A percentile compares a stretch with the other conserved stretches of the same genome.
phyloP scores from a whole-genome alignment of 1,140 invertebrate species.

The Drosophila pectinifera region DNA sequence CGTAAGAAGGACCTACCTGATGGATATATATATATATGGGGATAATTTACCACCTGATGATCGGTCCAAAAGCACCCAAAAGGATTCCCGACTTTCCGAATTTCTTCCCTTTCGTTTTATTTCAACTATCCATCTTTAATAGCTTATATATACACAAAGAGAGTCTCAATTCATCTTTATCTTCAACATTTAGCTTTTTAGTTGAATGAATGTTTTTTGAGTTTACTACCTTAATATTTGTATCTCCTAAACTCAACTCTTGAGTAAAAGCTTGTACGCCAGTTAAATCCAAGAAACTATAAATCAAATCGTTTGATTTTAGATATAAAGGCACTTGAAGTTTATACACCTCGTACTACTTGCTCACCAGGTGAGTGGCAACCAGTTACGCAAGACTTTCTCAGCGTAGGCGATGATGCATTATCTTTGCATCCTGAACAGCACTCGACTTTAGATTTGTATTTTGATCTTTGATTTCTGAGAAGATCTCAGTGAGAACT shows the following conservation, averaged over 20 bases:
- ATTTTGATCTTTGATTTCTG: background rate
- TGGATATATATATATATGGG: too few species aligned
- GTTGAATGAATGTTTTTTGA: too few species aligned
- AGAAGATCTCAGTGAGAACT: background rate
- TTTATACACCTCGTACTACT: background rate
- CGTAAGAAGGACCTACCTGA: too few species aligned
- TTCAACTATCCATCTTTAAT: too few species aligned
- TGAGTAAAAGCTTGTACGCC: background rate
- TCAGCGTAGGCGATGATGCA: background rate
- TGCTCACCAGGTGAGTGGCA: background rate
- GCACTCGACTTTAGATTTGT: background rate
- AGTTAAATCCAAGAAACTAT: background rate
- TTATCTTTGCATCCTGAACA: background rate
- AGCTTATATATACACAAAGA: too few species aligned
- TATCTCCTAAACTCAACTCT: background rate
- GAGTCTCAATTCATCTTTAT: too few species aligned
- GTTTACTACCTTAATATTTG: too few species aligned
- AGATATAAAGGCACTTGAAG: conserved; percentile 5
- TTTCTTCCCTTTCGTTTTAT: too few species aligned
- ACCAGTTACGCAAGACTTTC: background rate
- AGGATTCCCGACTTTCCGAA: too few species aligned
- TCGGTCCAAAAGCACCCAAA: too few species aligned
- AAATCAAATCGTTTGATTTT: background rate
- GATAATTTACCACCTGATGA: too few species aligned
- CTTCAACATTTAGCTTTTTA: too few species aligned